Percentiles rank a stretch among this genome's conserved stretches.
Evolutionary conservation across 1,140 invertebrate species (phyloP).

Genomic region (Brachystomella parvula): DNA sequence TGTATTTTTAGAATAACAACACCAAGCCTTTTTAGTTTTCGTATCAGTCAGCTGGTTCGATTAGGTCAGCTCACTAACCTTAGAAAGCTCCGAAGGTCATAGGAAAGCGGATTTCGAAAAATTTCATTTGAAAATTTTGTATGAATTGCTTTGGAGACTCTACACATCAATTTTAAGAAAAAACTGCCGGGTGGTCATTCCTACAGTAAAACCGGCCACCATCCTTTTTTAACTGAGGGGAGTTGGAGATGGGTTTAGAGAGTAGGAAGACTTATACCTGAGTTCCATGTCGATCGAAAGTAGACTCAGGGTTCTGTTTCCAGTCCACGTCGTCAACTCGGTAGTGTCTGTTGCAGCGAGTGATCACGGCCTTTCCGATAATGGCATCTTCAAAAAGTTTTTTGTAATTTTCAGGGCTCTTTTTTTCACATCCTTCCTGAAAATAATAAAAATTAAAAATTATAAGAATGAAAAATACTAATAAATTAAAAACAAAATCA

Average conservation of each 20-base stretch:
- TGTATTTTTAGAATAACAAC: too few relatives aligned
- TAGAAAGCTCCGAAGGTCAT: neutral
- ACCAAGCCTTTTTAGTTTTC: too few relatives aligned
- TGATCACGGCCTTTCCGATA: slow-evolving; percentile 47
- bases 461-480: neutral
- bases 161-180: too few relatives aligned
- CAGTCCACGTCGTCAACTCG: slow-evolving; percentile 74
- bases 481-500: neutral
- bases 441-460: too few relatives aligned
- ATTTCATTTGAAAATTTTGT: too few relatives aligned
- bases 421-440: neutral
- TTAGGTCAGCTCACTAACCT: too few relatives aligned
- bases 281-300: slow-evolving; percentile 49
- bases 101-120: too few relatives aligned
- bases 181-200: too few relatives aligned
- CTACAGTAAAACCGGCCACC: too few relatives aligned
- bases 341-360: slow-evolving; percentile 63
- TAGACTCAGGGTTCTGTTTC: slow-evolving; percentile 54
- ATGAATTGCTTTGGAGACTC: too few relatives aligned
- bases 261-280: neutral
- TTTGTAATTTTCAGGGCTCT: slow-evolving; percentile 36
- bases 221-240: too few relatives aligned
- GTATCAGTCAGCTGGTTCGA: too few relatives aligned
- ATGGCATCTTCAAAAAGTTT: slow-evolving; percentile 42
- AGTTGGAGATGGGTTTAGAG: neutral